Evolutionary conservation across 2,113 vertebrate genomes (phyloP).

Genomic region (Empidonax traillii): DNA sequence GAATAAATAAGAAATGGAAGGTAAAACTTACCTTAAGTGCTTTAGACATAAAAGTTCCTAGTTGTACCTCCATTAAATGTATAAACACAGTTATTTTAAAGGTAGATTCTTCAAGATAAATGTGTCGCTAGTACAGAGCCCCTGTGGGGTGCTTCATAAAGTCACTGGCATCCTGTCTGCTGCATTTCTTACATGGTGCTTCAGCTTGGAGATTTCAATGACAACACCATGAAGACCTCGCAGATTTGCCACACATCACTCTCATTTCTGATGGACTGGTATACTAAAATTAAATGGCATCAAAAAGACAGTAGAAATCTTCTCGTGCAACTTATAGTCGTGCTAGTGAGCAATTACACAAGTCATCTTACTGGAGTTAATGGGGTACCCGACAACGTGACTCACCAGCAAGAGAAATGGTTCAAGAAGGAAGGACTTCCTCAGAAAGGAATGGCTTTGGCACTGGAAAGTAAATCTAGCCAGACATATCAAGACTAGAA

Average conservation of each 20-base stretch:
- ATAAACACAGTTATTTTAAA: background rate
- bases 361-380: background rate
- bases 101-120: background rate
- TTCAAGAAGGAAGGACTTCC: background rate
- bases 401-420: background rate
- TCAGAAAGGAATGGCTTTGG: background rate
- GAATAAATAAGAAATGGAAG: background rate
- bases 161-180: background rate
- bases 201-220: background rate
- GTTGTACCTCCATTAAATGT: background rate
- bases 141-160: background rate
- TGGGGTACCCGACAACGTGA: background rate
- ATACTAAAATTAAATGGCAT: background rate
- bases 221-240: background rate
- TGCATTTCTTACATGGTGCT: background rate
- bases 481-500: background rate
- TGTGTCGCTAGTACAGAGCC: accelerated
- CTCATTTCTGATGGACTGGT: background rate
- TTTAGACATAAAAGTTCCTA: background rate
- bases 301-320: background rate
- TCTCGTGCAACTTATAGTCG: background rate
- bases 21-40: background rate
- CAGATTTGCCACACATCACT: background rate
- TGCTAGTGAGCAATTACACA: background rate
- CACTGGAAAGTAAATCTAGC: background rate